A percentile compares a stretch with the other conserved stretches of the same genome.
phyloP scores from a whole-genome alignment of 1,140 invertebrate genomes.

The Belonocnema kinseyi region DNA sequence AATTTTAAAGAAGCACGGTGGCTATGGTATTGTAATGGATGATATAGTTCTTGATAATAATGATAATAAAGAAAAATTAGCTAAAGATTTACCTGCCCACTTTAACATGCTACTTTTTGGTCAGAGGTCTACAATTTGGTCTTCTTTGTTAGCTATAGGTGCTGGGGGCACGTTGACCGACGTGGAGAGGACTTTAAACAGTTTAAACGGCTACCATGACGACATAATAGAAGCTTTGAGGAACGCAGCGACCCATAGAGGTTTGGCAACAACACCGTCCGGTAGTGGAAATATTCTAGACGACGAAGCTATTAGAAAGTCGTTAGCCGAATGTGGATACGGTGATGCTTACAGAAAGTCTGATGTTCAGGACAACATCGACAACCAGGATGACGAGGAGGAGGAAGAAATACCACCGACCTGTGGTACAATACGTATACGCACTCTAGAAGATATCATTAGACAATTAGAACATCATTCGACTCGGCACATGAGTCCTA shows the following conservation, averaged over 20 bases:
- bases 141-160: conserved; percentile 70
- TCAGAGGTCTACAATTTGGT: conserved; percentile 31
- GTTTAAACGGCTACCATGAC: conserved; percentile 93
- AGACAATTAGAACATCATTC: conserved; percentile 92
- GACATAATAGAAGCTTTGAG: conserved; percentile 92
- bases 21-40: conserved; percentile 83
- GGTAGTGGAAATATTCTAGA: conserved; percentile 78
- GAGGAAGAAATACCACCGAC: conserved; percentile 82
- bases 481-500: conserved; percentile 90
- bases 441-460: conserved; percentile 93
- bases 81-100: conserved; percentile 82
- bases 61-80: conserved; percentile 75
- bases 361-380: conserved; percentile 76
- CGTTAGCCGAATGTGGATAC: conserved; percentile 82
- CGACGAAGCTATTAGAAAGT: conserved; percentile 80
- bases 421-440: conserved; percentile 87
- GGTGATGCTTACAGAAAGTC: conserved; percentile 78
- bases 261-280: conserved; percentile 77
- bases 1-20: conserved; percentile 89
- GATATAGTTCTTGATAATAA: conserved; percentile 75
- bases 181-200: conserved; percentile 89
- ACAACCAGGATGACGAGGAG: conserved; percentile 79
- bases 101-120: conserved; percentile 39
- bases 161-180: conserved; percentile 80
- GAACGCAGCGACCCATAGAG: conserved; percentile 85